Base-by-base conservation (phyloP, 2,888 invertebrate species). In the Drosophila atripex region DNA sequence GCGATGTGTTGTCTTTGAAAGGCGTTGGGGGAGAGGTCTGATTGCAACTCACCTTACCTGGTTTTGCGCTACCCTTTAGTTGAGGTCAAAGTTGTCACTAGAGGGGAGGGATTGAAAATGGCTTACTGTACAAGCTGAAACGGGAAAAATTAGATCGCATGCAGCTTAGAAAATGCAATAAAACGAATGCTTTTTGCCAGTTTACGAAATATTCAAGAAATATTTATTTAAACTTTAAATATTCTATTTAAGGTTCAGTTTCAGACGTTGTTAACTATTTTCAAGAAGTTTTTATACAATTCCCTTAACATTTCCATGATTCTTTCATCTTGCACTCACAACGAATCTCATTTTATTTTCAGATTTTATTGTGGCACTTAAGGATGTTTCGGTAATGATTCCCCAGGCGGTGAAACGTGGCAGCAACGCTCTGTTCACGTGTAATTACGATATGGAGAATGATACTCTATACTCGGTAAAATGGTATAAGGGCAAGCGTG, bases 401-500 rank as follows among this genome's bases (percentile, higher is more conserved):
- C 95, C 95, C 28, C 93, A 93, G 73, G 95, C 95, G 2, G 95
- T 94, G 28, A 93, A 94, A 79, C 93, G 94, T 60, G 95, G 95
- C 50, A 93, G 94, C 60, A 93, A 93, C 78, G 95, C 94, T 39
- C 92, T 93, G 79, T 93, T 96, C 89, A 93, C 93, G 86, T 97
- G 97, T 92, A 93, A 94, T 83, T 95, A 97, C 89, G 95, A 97
- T 90, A 94, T 96, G 93, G 95, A 96, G 91, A 95, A 94, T 23
- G 95, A 94, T 52, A 95, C 94, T 14, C 93, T 97, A 60, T 97
- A 97, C 92, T 94, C 96, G 16, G 96, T 97, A 60, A 97, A 97
- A 93, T 97, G 97, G 97, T 97, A 97, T 91, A 93, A 96, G 73
- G 97, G 97, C 14, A 93, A 93, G 86, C 93, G 95, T 85, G 97